These are phyloP conservation scores for Mycalesis mineus DNA, from an alignment of 2,888 invertebrate species.

Conservation along the genomic window DNA sequence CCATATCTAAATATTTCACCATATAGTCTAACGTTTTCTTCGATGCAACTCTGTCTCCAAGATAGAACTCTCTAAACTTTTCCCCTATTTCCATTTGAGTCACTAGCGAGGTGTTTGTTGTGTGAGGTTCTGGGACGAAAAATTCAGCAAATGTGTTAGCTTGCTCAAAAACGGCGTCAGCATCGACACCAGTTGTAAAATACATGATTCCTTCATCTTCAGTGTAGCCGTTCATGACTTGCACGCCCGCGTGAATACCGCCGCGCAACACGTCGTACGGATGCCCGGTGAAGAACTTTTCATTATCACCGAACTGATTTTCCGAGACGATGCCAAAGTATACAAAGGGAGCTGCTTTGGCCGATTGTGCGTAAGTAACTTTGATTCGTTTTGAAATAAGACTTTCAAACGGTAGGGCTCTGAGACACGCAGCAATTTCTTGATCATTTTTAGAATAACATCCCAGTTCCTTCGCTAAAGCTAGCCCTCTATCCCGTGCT, in stretches of 20 bases:
- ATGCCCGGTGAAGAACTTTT: conserved; percentile 44
- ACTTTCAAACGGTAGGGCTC: conserved; percentile 40
- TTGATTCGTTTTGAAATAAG: conserved; percentile 37
- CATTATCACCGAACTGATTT: conserved; percentile 39
- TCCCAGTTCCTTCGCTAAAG: conserved; percentile 49
- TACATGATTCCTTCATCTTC: conserved; percentile 80
- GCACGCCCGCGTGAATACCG: conserved; percentile 72
- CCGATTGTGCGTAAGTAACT: not conserved
- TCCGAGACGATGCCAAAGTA: conserved; percentile 40
- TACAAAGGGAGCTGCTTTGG: conserved; percentile 13
- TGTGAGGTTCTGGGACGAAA: conserved; percentile 34
- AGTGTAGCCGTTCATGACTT: conserved; percentile 83
- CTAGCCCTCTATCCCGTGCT: too few relatives aligned
- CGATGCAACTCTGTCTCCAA: conserved; percentile 29
- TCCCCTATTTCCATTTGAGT: conserved; percentile 38
- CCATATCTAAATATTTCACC: conserved; percentile 32
- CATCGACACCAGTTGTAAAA: conserved; percentile 36
- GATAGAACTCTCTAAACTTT: conserved; percentile 36
- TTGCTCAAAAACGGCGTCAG: conserved; percentile 21
- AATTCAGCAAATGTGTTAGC: conserved; percentile 33
- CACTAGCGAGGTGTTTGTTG: conserved; percentile 25
- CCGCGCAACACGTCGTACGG: conserved; percentile 49
- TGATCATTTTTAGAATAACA: conserved; percentile 45
- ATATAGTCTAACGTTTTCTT: conserved; percentile 33
- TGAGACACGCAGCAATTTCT: conserved; percentile 50